Evolutionary conservation across 2,888 invertebrate genomes (phyloP).

Genomic region (Clistopyga incitator): DNA sequence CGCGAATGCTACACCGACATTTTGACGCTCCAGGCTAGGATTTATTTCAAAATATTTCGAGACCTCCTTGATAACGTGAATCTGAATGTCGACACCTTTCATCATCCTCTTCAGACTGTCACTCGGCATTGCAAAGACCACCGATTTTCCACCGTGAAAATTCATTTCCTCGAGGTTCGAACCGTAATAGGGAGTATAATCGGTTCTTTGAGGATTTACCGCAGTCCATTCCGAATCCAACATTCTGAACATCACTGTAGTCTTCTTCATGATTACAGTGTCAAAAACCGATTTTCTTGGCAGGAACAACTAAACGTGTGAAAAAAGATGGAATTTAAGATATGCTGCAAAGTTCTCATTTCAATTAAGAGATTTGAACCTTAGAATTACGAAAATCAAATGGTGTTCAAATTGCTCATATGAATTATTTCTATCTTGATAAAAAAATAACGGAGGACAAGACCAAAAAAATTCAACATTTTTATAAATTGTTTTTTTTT

Average conservation of each 20-base stretch:
- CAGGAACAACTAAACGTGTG: conserved; percentile 73
- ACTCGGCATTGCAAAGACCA: conserved; percentile 77
- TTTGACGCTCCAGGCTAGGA: conserved; percentile 59
- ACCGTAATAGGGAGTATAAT: conserved; percentile 75
- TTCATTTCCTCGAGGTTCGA: conserved; percentile 74
- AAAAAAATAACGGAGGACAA: too few species aligned
- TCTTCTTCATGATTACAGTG: conserved; percentile 75
- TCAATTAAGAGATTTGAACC: not conserved
- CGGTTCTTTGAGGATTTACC: conserved; percentile 75
- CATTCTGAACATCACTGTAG: conserved; percentile 77
- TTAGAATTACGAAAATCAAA: too few species aligned
- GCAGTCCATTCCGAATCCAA: conserved; percentile 78
- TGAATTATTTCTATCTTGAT: too few species aligned
- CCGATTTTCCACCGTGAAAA: conserved; percentile 79
- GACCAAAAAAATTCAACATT: too few species aligned
- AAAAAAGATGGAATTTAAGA: not conserved
- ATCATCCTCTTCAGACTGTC: conserved; percentile 64
- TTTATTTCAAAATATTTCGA: conserved; percentile 76
- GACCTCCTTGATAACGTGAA: conserved; percentile 74
- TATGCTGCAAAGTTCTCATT: not conserved
- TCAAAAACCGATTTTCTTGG: conserved; percentile 75
- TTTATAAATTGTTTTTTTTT: too few species aligned
- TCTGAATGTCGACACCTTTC: conserved; percentile 71
- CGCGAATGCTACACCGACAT: conserved; percentile 72
- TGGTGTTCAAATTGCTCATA: too few species aligned